Base-by-base conservation (phyloP, 2,113 vertebrate genomes). In the Vidua macroura region DNA sequence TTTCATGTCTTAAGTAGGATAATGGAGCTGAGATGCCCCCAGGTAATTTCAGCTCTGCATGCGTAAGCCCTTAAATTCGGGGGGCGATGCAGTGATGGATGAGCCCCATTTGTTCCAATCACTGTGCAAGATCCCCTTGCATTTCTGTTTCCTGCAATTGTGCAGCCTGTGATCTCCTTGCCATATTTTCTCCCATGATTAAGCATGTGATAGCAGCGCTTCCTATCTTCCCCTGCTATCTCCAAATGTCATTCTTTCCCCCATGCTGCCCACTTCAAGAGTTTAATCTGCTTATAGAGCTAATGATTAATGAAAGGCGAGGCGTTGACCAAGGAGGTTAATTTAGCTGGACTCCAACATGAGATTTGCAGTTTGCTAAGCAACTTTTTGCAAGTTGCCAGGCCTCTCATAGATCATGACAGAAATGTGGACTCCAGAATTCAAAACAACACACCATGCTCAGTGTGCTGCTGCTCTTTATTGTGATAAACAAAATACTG, bases 401-500 rank as follows among this genome's bases (percentile, higher is more conserved):
- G 52, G 24, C 88, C 67, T 25, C 51, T 18, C 55, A 22, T 53
- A 30, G 52, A 43, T 69, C 72, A 44, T 44, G 78, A 79, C n/a
- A 60, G 21, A 77, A 92, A 9, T 11, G 6, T 49, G 73, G 51
- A 15, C 28, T 63, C 68, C 83, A 78, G 68, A 81, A 86, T 46
- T 56, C 6, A 37, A 62, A 96, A 69, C 44, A 83, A 11, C 23
- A 37, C 62, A 6, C 31, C 16, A 13, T 55, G 44, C 11, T 93
- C 82, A 41, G 25, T 15, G 39, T 49, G 35, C 23, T 56, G 27
- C 35, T 86, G 83, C 48, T 73, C 41, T 56, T 82, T 24, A 27
- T n/a, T 63, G 43, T 24, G 70, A 86, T 66, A 91, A 91, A 93
- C 66, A 96, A 76, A 94, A 95, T 53, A 12, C 39, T 92, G 13